A percentile compares a stretch with the other conserved stretches of the same genome.
Evolutionary conservation across 2,888 invertebrate species (phyloP).

Genomic region (Dryobotodes eremita): DNA sequence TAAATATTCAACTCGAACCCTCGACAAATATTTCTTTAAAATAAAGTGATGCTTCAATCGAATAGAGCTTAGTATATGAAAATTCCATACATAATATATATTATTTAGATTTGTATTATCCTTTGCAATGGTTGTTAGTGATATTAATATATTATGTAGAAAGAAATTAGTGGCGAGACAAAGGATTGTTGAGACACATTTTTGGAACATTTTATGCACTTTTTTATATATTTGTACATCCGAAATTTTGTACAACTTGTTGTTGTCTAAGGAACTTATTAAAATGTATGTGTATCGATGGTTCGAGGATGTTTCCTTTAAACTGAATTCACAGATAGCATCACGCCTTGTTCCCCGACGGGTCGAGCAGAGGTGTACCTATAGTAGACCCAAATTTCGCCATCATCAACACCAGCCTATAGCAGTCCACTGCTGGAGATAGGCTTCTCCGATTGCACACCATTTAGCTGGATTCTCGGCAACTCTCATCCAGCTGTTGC

Average conservation of each 20-base stretch:
- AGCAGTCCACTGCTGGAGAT: background rate
- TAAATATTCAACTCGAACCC: background rate
- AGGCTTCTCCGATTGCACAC: background rate
- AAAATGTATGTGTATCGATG: slow-evolving; percentile 63
- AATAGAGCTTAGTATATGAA: slow-evolving; percentile 73
- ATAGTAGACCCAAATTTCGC: background rate
- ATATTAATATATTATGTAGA: slow-evolving; percentile 67
- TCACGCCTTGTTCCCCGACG: too few species aligned
- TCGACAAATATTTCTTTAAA: slow-evolving; percentile 66
- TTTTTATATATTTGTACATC: slow-evolving; percentile 89
- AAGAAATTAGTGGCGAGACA: slow-evolving; percentile 73
- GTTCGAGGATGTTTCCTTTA: slow-evolving; percentile 22
- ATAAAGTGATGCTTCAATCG: slow-evolving; percentile 65
- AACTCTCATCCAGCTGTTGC: background rate
- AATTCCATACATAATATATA: slow-evolving; percentile 59
- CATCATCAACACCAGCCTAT: background rate
- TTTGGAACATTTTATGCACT: slow-evolving; percentile 90
- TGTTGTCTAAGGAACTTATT: slow-evolving; percentile 79
- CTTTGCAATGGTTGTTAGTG: slow-evolving; percentile 68
- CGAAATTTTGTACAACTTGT: slow-evolving; percentile 83
- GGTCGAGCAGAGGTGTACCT: background rate
- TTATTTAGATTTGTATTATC: slow-evolving; percentile 57
- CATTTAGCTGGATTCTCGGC: background rate
- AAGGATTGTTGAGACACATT: slow-evolving; percentile 83
- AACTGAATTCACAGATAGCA: background rate